These are phyloP conservation scores for Drosophila subsilvestris DNA, from an alignment of 2,888 invertebrate genomes.

Conservation along the genomic window DNA sequence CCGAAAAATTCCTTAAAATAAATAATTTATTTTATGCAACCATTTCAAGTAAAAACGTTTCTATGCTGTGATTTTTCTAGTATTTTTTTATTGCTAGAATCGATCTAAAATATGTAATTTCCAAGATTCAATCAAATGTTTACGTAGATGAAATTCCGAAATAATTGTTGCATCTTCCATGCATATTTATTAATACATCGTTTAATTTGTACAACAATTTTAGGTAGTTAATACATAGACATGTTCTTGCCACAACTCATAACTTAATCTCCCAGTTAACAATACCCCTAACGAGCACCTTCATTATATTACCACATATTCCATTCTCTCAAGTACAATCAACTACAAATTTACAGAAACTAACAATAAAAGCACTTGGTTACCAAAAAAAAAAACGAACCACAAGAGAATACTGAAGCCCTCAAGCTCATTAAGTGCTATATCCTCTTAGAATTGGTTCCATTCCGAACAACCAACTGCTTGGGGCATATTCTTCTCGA, in stretches of 20 bases:
- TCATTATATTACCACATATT: neutral
- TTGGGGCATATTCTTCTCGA: conserved; percentile 33
- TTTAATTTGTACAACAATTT: too few species aligned
- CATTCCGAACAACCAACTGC: conserved; percentile 33
- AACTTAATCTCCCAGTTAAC: neutral
- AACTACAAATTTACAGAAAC: conserved; percentile 13
- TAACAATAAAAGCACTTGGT: conserved; percentile 22
- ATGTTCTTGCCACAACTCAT: too few species aligned
- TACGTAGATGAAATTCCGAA: too few species aligned
- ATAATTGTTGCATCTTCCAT: too few species aligned
- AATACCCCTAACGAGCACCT: neutral
- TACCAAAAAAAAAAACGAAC: conserved; percentile 23
- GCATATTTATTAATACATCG: too few species aligned
- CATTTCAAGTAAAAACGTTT: too few species aligned
- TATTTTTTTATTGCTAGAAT: too few species aligned
- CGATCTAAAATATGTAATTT: too few species aligned
- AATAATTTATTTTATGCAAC: too few species aligned
- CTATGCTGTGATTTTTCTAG: too few species aligned
- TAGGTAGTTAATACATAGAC: neutral
- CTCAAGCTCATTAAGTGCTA: conserved; percentile 61
- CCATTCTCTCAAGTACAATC: neutral
- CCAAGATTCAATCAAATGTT: too few species aligned
- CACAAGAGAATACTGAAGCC: conserved; percentile 21
- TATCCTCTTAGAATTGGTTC: conserved; percentile 17
- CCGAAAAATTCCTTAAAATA: too few species aligned